Conservation (phyloP, 2,113 vertebrate genomes). For the Mustela lutreola region DNA sequence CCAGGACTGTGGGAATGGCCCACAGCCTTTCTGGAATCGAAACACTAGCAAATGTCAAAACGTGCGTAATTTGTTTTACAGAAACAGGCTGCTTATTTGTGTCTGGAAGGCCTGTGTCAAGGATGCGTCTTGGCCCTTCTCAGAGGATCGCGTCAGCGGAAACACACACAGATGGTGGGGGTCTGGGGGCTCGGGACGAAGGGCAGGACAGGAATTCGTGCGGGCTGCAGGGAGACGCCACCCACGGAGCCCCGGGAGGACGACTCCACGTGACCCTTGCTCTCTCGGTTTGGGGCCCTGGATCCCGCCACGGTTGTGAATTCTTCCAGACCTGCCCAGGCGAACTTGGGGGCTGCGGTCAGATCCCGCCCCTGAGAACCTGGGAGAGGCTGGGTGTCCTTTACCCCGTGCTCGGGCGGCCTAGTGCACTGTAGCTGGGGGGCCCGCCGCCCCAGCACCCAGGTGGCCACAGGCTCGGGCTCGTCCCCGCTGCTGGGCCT, state of each 20-base stretch:
- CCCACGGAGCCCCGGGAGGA: accelerated
- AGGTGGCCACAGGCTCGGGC: neutral
- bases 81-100: constrained; percentile 28
- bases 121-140: neutral
- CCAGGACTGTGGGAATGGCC: neutral
- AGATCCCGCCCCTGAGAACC: neutral
- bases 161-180: neutral
- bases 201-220: accelerated
- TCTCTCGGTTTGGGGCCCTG: neutral
- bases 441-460: accelerated
- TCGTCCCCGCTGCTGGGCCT: neutral
- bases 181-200: neutral
- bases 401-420: no score
- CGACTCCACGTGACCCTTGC: accelerated
- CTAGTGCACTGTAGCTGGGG: neutral
- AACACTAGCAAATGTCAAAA: constrained; percentile 39
- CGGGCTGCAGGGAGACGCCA: neutral
- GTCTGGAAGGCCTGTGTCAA: neutral
- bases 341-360: accelerated
- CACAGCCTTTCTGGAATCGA: neutral
- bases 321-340: neutral
- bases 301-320: neutral
- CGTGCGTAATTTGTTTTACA: constrained; percentile 18
- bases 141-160: neutral
- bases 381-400: no score